phyloP scores from a whole-genome alignment of 2,888 invertebrate genomes.

The Sminthurinus aureus region DNA sequence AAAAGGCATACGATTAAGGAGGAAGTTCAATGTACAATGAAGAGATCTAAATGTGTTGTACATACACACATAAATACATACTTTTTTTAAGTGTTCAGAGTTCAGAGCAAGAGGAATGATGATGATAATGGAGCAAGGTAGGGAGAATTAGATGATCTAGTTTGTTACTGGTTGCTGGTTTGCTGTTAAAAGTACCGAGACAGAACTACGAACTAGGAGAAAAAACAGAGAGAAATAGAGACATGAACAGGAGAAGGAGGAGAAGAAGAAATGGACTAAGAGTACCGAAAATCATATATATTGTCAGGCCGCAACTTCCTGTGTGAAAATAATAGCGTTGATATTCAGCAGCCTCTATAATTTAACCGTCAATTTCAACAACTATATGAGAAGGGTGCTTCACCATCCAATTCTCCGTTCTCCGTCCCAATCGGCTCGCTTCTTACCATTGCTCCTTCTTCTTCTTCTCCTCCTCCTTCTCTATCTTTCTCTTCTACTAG shows the following conservation, averaged over 20 bases:
- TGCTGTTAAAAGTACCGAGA: constrained; percentile 26
- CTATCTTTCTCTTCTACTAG: too few species aligned
- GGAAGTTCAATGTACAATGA: not conserved
- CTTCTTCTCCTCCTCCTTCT: not conserved
- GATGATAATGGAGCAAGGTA: not conserved
- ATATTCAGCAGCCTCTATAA: constrained; percentile 58
- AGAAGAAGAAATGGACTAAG: not conserved
- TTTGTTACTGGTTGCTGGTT: not conserved
- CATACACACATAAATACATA: not conserved
- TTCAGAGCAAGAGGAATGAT: not conserved
- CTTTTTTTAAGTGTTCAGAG: not conserved
- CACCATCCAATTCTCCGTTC: not conserved
- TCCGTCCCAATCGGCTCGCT: not conserved
- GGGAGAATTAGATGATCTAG: constrained; percentile 21
- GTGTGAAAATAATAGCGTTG: constrained; percentile 60
- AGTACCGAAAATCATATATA: constrained; percentile 30
- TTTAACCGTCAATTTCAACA: constrained; percentile 52
- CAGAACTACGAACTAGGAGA: constrained; percentile 3
- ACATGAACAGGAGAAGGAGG: constrained; percentile 11
- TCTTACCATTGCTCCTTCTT: not conserved
- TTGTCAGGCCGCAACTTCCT: constrained; percentile 58
- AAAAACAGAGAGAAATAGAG: not conserved
- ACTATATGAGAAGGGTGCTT: constrained; percentile 44
- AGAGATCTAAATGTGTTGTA: too few species aligned
- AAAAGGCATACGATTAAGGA: too few species aligned